Evolutionary conservation across 2,797 vertebrate species (phyloP), one percentile per base, ranked within the genome.

Genomic region (Triplophysa yarkandensis): DNA sequence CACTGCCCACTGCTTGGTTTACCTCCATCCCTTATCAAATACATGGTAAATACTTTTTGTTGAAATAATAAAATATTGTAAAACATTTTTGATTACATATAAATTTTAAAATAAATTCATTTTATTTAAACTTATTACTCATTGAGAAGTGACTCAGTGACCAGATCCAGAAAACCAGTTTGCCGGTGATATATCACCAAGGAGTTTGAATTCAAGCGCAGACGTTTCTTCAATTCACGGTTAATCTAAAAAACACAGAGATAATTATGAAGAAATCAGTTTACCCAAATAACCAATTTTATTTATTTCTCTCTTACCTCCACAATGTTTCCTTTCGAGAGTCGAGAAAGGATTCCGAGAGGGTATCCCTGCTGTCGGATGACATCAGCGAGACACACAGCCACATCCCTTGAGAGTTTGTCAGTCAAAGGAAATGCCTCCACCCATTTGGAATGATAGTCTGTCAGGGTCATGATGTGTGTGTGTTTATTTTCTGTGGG

Each of bases 381-480:
- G 50, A 81, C 50, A 11, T 76, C 80, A n/a, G 68, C 52, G 14
- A 81, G 21, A 34, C 34, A 64, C 36, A 6, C 44, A 9, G 69
- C 72, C 34, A 75, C 68, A 50, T 79, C 64, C 32, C 34, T 43
- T 48, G 50, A 73, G 23, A 79, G 55, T 19, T 69, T 66, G 16
- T 58, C 4, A 10, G 57, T 68, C 50, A 78, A 17, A 55, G 77
- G 80, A 32, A 81, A 81, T 43, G 69, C 80, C 52, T 81, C 68
- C 50, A 79, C 80, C 77, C 80, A 79, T 76, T 76, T 81, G n/a
- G 73, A 73, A 41, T 81, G 64, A 16, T 69, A 79, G 39, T 81
- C 77, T 17, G 58, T 81, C 19, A 81, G 6, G 2, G 77, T 81
- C 73, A 81, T 60, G 60, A 81, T 68, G 61, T 76, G 74, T 0